Evolutionary conservation across 2,888 invertebrate genomes (phyloP).

Genomic region (Leptopilina syphax): DNA sequence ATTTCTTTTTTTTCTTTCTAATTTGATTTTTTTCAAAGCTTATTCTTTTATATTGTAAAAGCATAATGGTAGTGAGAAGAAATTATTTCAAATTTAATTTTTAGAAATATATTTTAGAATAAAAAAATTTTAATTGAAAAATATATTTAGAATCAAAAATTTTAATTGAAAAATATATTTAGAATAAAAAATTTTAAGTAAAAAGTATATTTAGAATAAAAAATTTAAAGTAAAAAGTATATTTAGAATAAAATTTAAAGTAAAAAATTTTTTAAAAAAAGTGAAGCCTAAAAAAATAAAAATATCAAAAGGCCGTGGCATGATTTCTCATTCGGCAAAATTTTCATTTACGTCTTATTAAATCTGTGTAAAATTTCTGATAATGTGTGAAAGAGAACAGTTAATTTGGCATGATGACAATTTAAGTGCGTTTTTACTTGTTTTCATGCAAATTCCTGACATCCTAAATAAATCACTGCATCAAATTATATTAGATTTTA

Average conservation of each 20-base stretch:
- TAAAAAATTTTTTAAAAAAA: too few relatives aligned
- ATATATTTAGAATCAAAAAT: too few relatives aligned
- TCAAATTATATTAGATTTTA: conserved; percentile 23
- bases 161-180: too few relatives aligned
- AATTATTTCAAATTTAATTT: not conserved
- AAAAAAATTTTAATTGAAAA: too few relatives aligned
- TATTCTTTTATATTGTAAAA: not conserved
- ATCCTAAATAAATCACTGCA: conserved; percentile 14
- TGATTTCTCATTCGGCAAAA: not conserved
- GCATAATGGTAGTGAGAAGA: not conserved
- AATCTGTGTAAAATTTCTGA: not conserved
- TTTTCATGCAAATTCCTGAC: conserved; percentile 1
- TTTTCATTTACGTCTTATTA: not conserved
- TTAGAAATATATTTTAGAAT: too few relatives aligned
- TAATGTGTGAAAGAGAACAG: not conserved
- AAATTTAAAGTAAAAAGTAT: too few relatives aligned
- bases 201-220: too few relatives aligned
- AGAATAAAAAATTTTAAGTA: too few relatives aligned
- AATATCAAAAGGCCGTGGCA: not conserved
- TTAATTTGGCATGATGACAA: conserved; percentile 32
- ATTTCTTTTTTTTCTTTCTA: not conserved
- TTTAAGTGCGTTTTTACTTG: conserved; percentile 10
- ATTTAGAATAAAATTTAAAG: too few relatives aligned
- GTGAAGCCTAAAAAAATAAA: not conserved
- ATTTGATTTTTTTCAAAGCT: not conserved